These are phyloP conservation scores for Drosophila melanica DNA, from an alignment of 1,140 invertebrate genomes.

Conservation along the genomic window DNA sequence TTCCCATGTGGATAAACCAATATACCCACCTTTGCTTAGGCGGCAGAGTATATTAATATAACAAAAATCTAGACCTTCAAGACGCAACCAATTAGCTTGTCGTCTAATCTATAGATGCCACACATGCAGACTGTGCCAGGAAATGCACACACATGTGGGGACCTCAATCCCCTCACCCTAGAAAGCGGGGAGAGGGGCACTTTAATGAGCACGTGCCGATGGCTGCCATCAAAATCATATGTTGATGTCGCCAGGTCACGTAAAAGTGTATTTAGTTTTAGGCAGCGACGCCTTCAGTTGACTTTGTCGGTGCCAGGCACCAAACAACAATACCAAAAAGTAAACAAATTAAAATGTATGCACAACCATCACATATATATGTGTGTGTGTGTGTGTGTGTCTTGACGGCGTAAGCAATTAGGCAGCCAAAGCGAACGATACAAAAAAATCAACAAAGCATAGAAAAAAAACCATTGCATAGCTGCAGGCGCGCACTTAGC, in stretches of 20 bases:
- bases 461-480: conserved; percentile 70
- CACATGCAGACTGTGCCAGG: not conserved
- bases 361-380: conserved; percentile 49
- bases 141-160: conserved; percentile 30
- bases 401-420: conserved; percentile 59
- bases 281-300: conserved; percentile 43
- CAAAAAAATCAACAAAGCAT: conserved; percentile 10
- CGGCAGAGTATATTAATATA: conserved; percentile 1
- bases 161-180: not conserved
- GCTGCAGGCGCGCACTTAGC: conserved; percentile 51
- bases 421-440: conserved; percentile 35
- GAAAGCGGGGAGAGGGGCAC: not conserved
- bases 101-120: conserved; percentile 9
- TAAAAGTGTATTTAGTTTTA: conserved; percentile 73
- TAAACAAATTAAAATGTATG: conserved; percentile 80
- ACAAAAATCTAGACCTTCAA: conserved; percentile 4
- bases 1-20: too few species aligned
- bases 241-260: conserved; percentile 75
- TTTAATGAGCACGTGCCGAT: conserved; percentile 43
- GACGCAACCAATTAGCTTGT: not conserved
- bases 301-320: conserved; percentile 37
- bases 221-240: conserved; percentile 28
- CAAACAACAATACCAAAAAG: conserved; percentile 67
- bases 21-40: too few species aligned
- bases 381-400: conserved; percentile 11